Conservation (phyloP, 2,797 vertebrate genomes). For the Lacerta viridis region DNA sequence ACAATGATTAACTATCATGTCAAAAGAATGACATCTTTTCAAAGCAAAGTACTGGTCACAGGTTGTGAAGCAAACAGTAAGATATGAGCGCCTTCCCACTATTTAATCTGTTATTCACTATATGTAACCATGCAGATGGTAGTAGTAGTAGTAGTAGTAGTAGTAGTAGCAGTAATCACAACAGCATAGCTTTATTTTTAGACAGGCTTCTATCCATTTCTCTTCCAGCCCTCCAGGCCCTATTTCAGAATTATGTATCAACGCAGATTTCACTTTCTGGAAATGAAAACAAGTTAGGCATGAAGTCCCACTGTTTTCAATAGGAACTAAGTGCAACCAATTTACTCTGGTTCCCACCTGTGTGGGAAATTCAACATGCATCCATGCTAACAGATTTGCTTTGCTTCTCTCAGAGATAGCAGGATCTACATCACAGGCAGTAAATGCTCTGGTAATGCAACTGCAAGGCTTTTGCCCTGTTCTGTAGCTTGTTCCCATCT, state of each 20-base stretch:
- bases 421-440: background rate
- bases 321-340: background rate
- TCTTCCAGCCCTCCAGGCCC: background rate
- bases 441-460: background rate
- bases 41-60: background rate
- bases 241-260: background rate
- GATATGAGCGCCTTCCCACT: background rate
- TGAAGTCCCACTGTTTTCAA: background rate
- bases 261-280: background rate
- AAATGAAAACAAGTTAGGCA: background rate
- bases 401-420: background rate
- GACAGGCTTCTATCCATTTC: background rate
- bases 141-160: background rate
- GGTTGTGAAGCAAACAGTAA: slow-evolving; percentile 12
- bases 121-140: background rate
- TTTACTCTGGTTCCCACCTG: background rate
- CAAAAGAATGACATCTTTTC: slow-evolving; percentile 17
- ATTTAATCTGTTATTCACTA: slow-evolving; percentile 14
- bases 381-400: background rate
- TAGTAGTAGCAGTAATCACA: background rate
- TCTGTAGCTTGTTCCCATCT: background rate
- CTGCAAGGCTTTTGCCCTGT: background rate
- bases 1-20: slow-evolving; percentile 2
- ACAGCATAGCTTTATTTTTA: background rate
- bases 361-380: background rate